These are phyloP conservation scores for Agrotis clavis DNA, from an alignment of 2,888 invertebrate genomes.

Conservation along the genomic window DNA sequence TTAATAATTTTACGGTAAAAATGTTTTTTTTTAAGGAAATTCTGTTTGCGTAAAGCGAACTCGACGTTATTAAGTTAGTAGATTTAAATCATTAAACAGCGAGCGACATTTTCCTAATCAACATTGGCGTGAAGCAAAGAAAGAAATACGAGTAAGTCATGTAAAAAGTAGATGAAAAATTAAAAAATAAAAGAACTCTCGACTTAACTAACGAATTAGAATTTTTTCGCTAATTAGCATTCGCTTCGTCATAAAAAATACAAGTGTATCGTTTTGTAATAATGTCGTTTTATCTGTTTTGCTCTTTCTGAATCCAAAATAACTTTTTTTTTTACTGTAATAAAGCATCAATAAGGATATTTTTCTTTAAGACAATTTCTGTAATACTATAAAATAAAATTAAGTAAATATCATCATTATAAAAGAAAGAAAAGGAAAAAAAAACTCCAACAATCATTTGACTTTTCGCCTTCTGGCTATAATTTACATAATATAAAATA, in stretches of 20 bases:
- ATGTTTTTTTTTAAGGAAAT: conserved; percentile 56
- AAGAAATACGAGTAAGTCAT: conserved; percentile 7
- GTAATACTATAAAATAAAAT: too few relatives aligned
- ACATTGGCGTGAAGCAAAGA: conserved; percentile 37
- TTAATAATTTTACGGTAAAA: conserved; percentile 62
- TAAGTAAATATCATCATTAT: too few relatives aligned
- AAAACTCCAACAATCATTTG: not conserved
- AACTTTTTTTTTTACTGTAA: not conserved
- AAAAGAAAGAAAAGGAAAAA: not conserved
- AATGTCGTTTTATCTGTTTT: not conserved
- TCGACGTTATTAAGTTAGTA: conserved; percentile 55
- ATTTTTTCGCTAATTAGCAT: conserved; percentile 11
- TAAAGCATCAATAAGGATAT: too few relatives aligned
- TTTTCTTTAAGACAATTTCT: too few relatives aligned
- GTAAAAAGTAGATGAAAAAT: not conserved
- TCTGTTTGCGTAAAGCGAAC: conserved; percentile 47
- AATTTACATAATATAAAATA: conserved; percentile 9
- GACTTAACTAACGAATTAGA: conserved; percentile 12
- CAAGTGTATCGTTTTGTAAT: not conserved
- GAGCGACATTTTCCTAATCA: conserved; percentile 32
- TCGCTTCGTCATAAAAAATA: conserved; percentile 2
- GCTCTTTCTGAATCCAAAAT: not conserved
- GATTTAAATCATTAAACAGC: conserved; percentile 49
- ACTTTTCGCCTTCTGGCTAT: not conserved
- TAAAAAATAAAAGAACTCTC: not conserved